A percentile compares a stretch with the other conserved stretches of the same genome.
Conservation (phyloP, 2,113 vertebrate species). For the Ursus arctos region DNA sequence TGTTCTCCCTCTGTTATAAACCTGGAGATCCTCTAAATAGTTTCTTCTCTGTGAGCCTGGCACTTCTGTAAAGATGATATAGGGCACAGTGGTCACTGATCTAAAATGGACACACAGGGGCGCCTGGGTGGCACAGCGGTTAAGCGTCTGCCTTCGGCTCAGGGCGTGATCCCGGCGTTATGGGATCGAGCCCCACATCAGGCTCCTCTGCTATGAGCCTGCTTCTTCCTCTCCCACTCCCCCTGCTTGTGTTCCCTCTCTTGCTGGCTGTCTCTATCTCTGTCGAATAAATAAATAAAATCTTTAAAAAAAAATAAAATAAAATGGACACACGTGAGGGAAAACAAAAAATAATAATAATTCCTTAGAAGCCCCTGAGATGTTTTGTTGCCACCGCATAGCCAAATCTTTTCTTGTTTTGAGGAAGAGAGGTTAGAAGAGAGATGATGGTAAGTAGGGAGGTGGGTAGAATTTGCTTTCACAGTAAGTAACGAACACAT, state of each 20-base stretch:
- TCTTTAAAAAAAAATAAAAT: no score
- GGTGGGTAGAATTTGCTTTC: not conserved
- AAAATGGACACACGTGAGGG: not conserved
- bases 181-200: no score
- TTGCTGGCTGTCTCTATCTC: no score
- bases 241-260: no score
- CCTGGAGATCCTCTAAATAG: not conserved
- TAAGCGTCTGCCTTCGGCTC: no score
- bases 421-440: not conserved
- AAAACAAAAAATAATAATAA: not conserved
- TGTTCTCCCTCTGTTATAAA: not conserved
- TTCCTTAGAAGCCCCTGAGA: not conserved
- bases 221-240: no score
- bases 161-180: no score
- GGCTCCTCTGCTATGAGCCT: no score
- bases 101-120: not conserved
- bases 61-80: not conserved
- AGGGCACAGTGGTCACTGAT: not conserved
- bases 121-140: no score
- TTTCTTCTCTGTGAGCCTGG: not conserved
- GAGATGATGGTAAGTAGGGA: not conserved
- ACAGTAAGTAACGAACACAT: not conserved
- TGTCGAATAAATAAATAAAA: no score
- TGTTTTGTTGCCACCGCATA: not conserved
- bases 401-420: not conserved